These are phyloP conservation scores for Scolopax bukidnonensis DNA, from an alignment of 2,797 vertebrate genomes.

Conservation along the genomic window DNA sequence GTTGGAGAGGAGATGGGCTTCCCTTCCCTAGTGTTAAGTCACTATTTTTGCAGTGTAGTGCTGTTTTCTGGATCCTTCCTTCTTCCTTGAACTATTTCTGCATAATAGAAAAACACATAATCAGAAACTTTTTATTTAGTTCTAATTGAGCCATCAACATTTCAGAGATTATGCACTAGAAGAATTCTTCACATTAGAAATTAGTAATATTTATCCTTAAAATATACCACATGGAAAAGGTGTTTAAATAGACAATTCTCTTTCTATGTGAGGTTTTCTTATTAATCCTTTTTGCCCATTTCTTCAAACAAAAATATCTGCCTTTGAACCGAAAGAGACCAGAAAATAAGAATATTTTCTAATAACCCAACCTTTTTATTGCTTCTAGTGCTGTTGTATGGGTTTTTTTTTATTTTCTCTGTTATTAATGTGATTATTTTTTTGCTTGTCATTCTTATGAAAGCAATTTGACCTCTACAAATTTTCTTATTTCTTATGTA, in stretches of 20 bases:
- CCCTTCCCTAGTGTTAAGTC: accelerated
- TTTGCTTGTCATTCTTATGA: background rate
- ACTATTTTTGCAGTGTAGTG: background rate
- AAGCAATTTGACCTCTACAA: background rate
- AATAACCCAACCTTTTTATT: background rate
- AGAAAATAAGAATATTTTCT: background rate
- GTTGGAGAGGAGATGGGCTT: background rate
- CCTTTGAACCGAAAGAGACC: background rate
- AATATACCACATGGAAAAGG: background rate
- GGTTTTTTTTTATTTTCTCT: background rate
- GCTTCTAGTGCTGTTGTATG: background rate
- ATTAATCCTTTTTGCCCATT: background rate
- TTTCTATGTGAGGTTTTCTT: background rate
- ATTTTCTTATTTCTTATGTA: background rate
- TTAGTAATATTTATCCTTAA: background rate
- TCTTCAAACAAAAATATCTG: background rate
- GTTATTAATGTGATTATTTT: background rate
- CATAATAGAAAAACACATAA: background rate
- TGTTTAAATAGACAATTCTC: background rate
- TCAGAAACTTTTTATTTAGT: background rate
- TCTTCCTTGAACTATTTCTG: background rate
- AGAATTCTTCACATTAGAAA: background rate
- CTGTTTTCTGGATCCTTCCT: background rate
- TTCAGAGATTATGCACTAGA: background rate
- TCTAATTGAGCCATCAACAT: background rate